Base-by-base conservation (phyloP, 2,797 vertebrate species). In the Gymnocypris eckloni region DNA sequence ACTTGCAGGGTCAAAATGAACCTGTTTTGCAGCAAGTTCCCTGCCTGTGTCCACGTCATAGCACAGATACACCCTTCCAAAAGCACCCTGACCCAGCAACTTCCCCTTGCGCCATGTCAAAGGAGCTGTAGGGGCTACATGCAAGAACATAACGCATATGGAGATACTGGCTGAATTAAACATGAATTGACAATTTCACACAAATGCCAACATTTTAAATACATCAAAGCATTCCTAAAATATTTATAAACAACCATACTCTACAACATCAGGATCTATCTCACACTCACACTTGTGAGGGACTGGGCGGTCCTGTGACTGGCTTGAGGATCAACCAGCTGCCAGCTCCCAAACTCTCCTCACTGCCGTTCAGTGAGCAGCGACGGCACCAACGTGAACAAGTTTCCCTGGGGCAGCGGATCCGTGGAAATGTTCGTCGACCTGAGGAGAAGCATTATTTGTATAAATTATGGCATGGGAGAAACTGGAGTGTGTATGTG, bases 11-110 rank as follows among this genome's bases (percentile, higher is more conserved):
- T 99, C 98, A 90, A 99, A 99, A 88, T 98, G 97, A 92, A 99
- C 98, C 92, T 99, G 98, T 90, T 99, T 99, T 64, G 98, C 98
- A 70, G 98, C 98, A 25, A 99, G 96, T 83, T 99, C 98, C 50
- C 98, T 95, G 91, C 98, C 98, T 0, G 97, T 99, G 89, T 99
- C 98, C 91, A 99, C 98, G 0, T 99, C 98, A 11, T 99, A 99
- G 92, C 98, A 99, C 92, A 99, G 91, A 89, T 99, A 99, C 20
- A 99, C 98, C n/a, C 96, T 96, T 33, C 98, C 98, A 0, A 99
- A 99, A n/a, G 98, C 98, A 0, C 98, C 98, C 90, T 99, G 98
- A 71, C 98, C 98, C 84, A 99, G 92, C 64, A 99, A 97, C 48
- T 99, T 99, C 25, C 98, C 98, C 6, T 97, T 95, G 69, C 98